A percentile compares a stretch with the other conserved stretches of the same genome.
These are phyloP conservation scores for Frankliniella fusca DNA, from an alignment of 2,888 invertebrate genomes.

Conservation along the genomic window DNA sequence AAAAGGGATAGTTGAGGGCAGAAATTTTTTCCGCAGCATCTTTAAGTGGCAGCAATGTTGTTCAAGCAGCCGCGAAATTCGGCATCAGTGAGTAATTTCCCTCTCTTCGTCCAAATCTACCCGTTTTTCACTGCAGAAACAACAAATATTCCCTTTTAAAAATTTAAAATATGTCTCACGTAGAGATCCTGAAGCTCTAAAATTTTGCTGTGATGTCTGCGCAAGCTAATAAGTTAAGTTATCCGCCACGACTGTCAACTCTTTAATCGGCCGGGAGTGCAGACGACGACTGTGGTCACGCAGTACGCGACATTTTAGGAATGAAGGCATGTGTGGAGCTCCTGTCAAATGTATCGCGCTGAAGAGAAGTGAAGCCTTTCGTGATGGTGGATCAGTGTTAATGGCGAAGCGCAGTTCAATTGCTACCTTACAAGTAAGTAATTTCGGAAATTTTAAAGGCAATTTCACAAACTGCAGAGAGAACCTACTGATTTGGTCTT, in stretches of 20 bases:
- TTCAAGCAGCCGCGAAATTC: neutral
- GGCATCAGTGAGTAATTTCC: neutral
- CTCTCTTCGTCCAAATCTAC: neutral
- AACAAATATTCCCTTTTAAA: neutral
- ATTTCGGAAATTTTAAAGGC: neutral
- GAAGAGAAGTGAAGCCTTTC: neutral
- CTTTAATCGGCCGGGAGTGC: neutral
- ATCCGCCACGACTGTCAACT: neutral
- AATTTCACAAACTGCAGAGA: neutral
- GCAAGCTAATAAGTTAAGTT: neutral
- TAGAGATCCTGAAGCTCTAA: neutral
- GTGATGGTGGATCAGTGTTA: neutral
- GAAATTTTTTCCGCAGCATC: neutral
- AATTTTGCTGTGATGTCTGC: neutral
- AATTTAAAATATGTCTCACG: neutral
- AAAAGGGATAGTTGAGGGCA: neutral
- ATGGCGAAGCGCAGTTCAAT: neutral
- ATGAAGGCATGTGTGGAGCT: neutral
- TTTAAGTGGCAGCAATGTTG: neutral
- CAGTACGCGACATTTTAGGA: neutral
- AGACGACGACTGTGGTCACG: constrained; percentile 13
- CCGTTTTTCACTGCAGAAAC: neutral
- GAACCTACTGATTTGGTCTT: neutral
- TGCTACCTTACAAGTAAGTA: neutral
- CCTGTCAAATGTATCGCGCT: neutral